Evolutionary conservation across 2,888 invertebrate species (phyloP).

Genomic region (Orthosia incerta): DNA sequence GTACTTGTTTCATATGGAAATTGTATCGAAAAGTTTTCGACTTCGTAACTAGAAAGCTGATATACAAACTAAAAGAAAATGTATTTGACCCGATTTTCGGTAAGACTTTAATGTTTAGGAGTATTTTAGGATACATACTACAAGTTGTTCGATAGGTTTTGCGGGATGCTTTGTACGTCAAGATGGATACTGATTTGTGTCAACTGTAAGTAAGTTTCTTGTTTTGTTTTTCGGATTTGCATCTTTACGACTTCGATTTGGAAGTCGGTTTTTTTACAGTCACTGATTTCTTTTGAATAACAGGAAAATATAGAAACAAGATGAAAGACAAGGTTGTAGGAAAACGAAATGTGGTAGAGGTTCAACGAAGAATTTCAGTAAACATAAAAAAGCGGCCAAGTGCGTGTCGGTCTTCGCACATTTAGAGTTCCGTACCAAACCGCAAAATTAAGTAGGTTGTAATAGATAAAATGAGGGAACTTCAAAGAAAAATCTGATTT

Average conservation of each 20-base stretch:
- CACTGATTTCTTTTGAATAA: conserved; percentile 41
- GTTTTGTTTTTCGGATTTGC: conserved; percentile 33
- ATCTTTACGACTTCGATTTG: conserved; percentile 43
- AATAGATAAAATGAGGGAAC: too few relatives aligned
- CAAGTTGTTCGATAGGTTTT: conserved; percentile 29
- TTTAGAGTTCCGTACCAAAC: too few relatives aligned
- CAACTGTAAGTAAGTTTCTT: conserved; percentile 41
- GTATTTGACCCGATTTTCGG: conserved; percentile 22
- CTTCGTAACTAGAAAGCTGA: conserved; percentile 33
- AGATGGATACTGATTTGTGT: conserved; percentile 35
- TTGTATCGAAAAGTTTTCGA: conserved; percentile 51
- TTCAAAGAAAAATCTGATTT: too few relatives aligned
- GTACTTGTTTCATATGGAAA: conserved; percentile 55
- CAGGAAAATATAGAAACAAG: background rate
- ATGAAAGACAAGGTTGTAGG: background rate
- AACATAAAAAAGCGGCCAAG: too few relatives aligned
- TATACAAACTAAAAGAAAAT: conserved; percentile 13
- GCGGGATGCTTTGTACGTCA: conserved; percentile 28
- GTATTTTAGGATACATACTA: conserved; percentile 22
- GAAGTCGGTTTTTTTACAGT: conserved; percentile 21
- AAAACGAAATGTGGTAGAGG: background rate
- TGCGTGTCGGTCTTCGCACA: too few relatives aligned
- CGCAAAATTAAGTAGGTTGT: too few relatives aligned
- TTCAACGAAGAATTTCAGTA: too few relatives aligned
- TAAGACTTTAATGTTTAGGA: conserved; percentile 1